Evolutionary conservation across 2,797 vertebrate species (phyloP), one percentile per base, ranked within the genome.

Genomic region (Taenioides sp.): DNA sequence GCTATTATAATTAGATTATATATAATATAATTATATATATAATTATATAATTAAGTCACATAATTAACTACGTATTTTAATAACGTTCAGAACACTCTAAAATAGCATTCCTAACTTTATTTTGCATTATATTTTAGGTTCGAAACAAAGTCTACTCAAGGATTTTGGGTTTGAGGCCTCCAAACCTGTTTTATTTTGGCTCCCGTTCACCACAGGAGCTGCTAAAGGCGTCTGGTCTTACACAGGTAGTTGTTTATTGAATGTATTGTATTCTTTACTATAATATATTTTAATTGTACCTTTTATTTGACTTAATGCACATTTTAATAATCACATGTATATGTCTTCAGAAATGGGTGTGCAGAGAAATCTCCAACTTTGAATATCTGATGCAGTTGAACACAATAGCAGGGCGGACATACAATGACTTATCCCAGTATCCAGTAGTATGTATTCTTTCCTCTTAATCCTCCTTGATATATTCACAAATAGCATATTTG

Each of bases 321-420:
- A 66, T 22, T 67, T 67, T n/a, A 79, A 34, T 18, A 64, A 65
- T 43, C 2, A 18, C 2, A 50, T 65, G 17, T 47, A 7, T 9
- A 55, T 17, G 40, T 52, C 2, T 55, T 73, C 89, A 99, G 98
- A 98, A 97, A 98, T 99, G 98, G 98, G 94, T 99, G 0, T 94
- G 83, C 88, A 92, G 96, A 86, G 96, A 99, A 84, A 98, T 99
- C 84, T 98, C 97, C 85, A 99, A 99, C 86, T 99, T 99, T 0
- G 98, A 99, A 84, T 99, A 99, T 88, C 91, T 99, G 81, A 99
- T 99, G 97, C 96, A 99, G 73, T 94, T 99, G 50, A 99, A 99
- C 89, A 99, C 97, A 31, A 99, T 99, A 0, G 92, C 98, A 0
- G 97, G 98, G 0, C 95, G 98, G 70, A 99, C 98, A 54, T 99